Evolutionary conservation across 2,797 vertebrate species (phyloP).

Genomic region (Paguma larvata): DNA sequence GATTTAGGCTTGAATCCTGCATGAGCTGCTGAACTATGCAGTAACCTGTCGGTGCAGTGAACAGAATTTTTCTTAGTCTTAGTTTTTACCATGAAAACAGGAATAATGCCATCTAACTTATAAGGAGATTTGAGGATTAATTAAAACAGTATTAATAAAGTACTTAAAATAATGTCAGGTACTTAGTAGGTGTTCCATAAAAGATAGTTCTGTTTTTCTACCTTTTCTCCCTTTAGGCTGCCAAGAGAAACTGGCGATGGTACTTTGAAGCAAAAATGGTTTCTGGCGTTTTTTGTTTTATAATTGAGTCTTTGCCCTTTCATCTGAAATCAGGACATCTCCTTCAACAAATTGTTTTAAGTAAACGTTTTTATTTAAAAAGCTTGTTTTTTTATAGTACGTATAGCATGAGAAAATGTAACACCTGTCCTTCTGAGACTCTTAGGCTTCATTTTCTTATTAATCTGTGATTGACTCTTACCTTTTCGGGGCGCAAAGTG

Average conservation of each 20-base stretch:
- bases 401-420: not conserved
- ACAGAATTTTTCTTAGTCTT: conserved; percentile 39
- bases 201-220: not conserved
- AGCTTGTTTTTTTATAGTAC: conserved; percentile 37
- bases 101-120: conserved; percentile 44
- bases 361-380: not conserved
- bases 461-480: not conserved
- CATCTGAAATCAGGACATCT: not conserved
- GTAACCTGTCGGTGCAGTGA: not conserved
- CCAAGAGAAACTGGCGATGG: not conserved
- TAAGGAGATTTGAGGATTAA: conserved; percentile 23
- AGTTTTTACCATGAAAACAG: conserved; percentile 31
- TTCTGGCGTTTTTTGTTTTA: conserved; percentile 27
- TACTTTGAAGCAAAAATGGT: not conserved
- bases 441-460: not conserved
- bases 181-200: conserved; percentile 29
- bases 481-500: conserved; percentile 16
- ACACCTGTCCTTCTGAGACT: not conserved
- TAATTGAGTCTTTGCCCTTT: conserved; percentile 17
- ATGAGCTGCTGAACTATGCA: not conserved
- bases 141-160: conserved; percentile 23
- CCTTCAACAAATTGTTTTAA: not conserved
- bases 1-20: not conserved
- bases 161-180: not conserved
- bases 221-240: not conserved